Evolutionary conservation across 2,888 invertebrate species (phyloP).

Genomic region (Sialis fuliginosa): DNA sequence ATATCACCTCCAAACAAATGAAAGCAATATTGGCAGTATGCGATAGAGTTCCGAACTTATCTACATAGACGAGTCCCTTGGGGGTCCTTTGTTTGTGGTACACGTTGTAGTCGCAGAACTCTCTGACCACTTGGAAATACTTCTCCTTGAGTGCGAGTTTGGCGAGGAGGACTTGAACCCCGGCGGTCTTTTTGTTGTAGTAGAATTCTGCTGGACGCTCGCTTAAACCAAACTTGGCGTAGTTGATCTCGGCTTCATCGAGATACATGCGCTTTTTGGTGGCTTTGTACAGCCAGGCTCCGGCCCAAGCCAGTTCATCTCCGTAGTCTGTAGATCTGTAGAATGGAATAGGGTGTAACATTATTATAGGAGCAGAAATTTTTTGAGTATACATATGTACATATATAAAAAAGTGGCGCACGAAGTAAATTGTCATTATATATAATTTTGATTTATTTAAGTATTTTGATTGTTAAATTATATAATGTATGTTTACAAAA

Average conservation of each 20-base stretch:
- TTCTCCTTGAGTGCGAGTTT: slow-evolving; percentile 13
- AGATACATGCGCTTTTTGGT: slow-evolving; percentile 28
- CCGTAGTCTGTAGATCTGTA: slow-evolving; percentile 32
- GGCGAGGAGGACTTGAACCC: slow-evolving; percentile 26
- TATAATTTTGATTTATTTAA: no score
- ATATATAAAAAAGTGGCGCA: no score
- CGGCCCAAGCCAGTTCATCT: slow-evolving; percentile 37
- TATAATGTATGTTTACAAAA: no score
- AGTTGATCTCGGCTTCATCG: slow-evolving; percentile 29
- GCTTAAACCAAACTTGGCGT: slow-evolving; percentile 27
- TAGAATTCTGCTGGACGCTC: slow-evolving; percentile 31
- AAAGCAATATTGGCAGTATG: slow-evolving; percentile 36
- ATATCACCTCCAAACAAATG: slow-evolving; percentile 28
- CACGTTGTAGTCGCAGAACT: slow-evolving; percentile 32
- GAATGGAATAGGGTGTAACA: not conserved
- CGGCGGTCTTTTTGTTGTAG: slow-evolving; percentile 35
- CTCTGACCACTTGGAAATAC: slow-evolving; percentile 24
- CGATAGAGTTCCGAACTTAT: slow-evolving; percentile 32
- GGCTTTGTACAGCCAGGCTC: slow-evolving; percentile 34
- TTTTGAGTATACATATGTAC: no score
- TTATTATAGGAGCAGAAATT: no score
- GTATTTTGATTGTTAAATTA: no score
- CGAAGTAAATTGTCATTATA: no score
- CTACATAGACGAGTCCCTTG: slow-evolving; percentile 32
- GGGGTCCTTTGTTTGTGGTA: slow-evolving; percentile 28